Conservation (phyloP, 1,140 invertebrate species). For the Conus ventricosus region DNA sequence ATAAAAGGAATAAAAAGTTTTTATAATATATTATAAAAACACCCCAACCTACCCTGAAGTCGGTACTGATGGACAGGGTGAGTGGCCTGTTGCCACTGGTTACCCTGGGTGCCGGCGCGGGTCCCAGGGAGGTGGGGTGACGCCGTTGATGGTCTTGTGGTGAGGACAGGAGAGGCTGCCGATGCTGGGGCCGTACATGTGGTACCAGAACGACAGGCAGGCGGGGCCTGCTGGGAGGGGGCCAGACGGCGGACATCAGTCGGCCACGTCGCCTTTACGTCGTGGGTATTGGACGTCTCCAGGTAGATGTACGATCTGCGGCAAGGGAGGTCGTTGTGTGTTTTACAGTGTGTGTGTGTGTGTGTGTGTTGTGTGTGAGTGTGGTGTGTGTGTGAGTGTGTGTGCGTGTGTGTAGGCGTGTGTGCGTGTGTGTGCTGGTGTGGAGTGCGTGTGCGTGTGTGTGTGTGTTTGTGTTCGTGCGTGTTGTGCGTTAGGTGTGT, state of each 20-base stretch:
- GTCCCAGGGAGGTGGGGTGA: constrained; percentile 47
- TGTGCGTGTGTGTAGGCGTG: too few relatives aligned
- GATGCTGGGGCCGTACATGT: constrained; percentile 81
- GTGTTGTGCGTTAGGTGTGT: too few relatives aligned
- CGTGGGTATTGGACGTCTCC: constrained; percentile 80
- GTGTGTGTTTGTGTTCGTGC: too few relatives aligned
- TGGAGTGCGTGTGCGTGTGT: too few relatives aligned
- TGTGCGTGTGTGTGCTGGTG: too few relatives aligned
- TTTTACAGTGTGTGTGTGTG: too few relatives aligned
- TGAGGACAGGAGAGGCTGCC: constrained; percentile 64
- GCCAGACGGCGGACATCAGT: constrained; percentile 55
- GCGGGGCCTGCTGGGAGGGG: constrained; percentile 45
- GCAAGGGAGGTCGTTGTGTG: not conserved
- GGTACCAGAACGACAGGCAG: constrained; percentile 80
- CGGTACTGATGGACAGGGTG: constrained; percentile 54
- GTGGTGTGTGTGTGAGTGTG: too few relatives aligned
- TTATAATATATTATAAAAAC: too few relatives aligned
- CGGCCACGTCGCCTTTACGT: constrained; percentile 67
- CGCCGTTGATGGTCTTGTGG: constrained; percentile 32
- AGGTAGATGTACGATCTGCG: constrained; percentile 80
- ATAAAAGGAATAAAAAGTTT: too few relatives aligned
- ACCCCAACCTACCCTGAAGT: constrained; percentile 62
- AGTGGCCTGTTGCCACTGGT: constrained; percentile 64
- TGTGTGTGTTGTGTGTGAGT: too few relatives aligned
- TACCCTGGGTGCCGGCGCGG: constrained; percentile 56